These are phyloP conservation scores for Uloborus diversus DNA, from an alignment of 1,140 invertebrate genomes.

Conservation along the genomic window DNA sequence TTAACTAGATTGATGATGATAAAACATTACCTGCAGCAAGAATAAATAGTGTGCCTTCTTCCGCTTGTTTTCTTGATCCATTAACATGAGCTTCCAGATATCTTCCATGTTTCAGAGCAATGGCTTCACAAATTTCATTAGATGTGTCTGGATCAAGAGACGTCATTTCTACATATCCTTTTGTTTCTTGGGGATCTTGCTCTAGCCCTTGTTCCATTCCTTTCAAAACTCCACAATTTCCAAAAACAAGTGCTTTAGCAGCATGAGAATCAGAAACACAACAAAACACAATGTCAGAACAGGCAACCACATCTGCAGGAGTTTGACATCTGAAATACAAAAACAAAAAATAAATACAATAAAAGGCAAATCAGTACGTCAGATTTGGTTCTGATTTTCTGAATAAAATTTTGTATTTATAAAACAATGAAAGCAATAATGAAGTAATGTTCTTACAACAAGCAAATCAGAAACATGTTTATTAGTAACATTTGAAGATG, in stretches of 20 bases:
- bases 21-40: constrained; percentile 90
- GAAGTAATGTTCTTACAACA: too few relatives aligned
- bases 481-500: too few relatives aligned
- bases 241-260: constrained; percentile 95
- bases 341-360: too few relatives aligned
- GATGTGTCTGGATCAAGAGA: constrained; percentile 94
- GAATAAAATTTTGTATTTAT: too few relatives aligned
- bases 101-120: constrained; percentile 84
- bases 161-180: constrained; percentile 96
- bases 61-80: constrained; percentile 83
- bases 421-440: too few relatives aligned
- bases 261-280: constrained; percentile 93
- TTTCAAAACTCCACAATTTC: constrained; percentile 90
- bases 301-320: constrained; percentile 89
- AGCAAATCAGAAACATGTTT: too few relatives aligned
- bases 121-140: constrained; percentile 86
- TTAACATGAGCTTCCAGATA: constrained; percentile 84
- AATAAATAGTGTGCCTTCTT: constrained; percentile 88
- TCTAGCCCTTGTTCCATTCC: constrained; percentile 79
- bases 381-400: too few relatives aligned
- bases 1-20: too few relatives aligned
- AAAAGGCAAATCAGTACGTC: too few relatives aligned
- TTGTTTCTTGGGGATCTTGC: constrained; percentile 65
- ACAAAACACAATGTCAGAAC: constrained; percentile 93
- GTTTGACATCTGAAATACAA: constrained; percentile 80